A percentile compares a stretch with the other conserved stretches of the same genome.
Conservation (phyloP, 2,797 vertebrate species). For the Xiphophorus birchmanni region DNA sequence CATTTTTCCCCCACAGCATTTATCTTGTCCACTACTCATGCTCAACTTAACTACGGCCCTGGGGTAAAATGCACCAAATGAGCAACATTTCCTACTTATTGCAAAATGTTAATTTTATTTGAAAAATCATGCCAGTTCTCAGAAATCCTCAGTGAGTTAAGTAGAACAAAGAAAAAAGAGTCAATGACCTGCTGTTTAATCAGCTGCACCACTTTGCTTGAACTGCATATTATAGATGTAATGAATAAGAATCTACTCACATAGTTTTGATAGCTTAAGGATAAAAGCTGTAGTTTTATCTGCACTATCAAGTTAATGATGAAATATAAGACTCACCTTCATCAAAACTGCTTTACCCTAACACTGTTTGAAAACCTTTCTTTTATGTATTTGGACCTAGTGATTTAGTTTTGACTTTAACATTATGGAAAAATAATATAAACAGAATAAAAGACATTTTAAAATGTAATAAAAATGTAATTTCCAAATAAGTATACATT, state of each 20-base stretch:
- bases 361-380: background rate
- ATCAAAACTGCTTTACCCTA: background rate
- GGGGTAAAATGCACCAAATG: background rate
- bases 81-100: background rate
- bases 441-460: background rate
- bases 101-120: background rate
- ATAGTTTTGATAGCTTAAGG: background rate
- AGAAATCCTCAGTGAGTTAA: background rate
- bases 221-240: background rate
- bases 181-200: background rate
- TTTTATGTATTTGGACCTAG: background rate
- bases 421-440: background rate
- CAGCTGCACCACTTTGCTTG: background rate
- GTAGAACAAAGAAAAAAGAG: background rate
- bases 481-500: too few species aligned
- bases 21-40: slow-evolving; percentile 22
- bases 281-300: background rate
- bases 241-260: background rate
- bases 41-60: slow-evolving; percentile 32
- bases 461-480: background rate
- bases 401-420: background rate
- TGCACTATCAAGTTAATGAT: background rate
- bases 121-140: background rate
- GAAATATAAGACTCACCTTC: background rate
- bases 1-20: slow-evolving; percentile 28